phyloP scores from a whole-genome alignment of 2,888 invertebrate genomes.

The Drosophila rellima region DNA sequence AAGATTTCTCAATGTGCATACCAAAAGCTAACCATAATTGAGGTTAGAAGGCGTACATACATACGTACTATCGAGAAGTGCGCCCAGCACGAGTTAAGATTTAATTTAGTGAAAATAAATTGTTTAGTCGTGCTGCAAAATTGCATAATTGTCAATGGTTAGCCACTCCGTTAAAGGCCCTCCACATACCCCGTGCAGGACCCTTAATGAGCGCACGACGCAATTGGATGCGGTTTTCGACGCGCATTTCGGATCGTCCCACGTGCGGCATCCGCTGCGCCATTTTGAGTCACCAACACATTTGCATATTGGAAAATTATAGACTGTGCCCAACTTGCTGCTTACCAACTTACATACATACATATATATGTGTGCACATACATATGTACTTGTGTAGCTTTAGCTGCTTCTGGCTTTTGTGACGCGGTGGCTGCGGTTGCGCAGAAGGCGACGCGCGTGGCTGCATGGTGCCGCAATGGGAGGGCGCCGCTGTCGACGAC shows the following conservation, averaged over 20 bases:
- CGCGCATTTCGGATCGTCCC: slow-evolving; percentile 34
- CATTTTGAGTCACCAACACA: slow-evolving; percentile 75
- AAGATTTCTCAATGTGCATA: slow-evolving; percentile 22
- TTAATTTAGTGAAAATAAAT: slow-evolving; percentile 83
- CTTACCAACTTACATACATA: slow-evolving; percentile 10
- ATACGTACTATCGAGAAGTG: slow-evolving; percentile 53
- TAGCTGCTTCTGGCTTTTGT: slow-evolving; percentile 69
- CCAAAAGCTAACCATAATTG: slow-evolving; percentile 40
- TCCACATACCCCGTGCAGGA: slow-evolving; percentile 6
- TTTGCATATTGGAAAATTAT: slow-evolving; percentile 80
- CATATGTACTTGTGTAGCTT: slow-evolving; percentile 10
- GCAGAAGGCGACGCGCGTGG: slow-evolving; percentile 82
- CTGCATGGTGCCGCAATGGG: slow-evolving; percentile 85
- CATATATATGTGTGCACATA: not conserved
- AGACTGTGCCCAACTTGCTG: slow-evolving; percentile 51
- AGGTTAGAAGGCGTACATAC: slow-evolving; percentile 42
- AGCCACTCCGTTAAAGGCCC: slow-evolving; percentile 43
- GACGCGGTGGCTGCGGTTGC: slow-evolving; percentile 72
- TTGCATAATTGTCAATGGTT: slow-evolving; percentile 74
- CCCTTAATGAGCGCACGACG: slow-evolving; percentile 56
- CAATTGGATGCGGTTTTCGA: slow-evolving; percentile 41
- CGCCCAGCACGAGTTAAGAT: slow-evolving; percentile 84
- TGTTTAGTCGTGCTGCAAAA: slow-evolving; percentile 80
- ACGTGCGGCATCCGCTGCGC: slow-evolving; percentile 64
- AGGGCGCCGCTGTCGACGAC: slow-evolving; percentile 79